These are phyloP conservation scores for Buteo buteo DNA, from an alignment of 2,113 vertebrate species.

Conservation along the genomic window DNA sequence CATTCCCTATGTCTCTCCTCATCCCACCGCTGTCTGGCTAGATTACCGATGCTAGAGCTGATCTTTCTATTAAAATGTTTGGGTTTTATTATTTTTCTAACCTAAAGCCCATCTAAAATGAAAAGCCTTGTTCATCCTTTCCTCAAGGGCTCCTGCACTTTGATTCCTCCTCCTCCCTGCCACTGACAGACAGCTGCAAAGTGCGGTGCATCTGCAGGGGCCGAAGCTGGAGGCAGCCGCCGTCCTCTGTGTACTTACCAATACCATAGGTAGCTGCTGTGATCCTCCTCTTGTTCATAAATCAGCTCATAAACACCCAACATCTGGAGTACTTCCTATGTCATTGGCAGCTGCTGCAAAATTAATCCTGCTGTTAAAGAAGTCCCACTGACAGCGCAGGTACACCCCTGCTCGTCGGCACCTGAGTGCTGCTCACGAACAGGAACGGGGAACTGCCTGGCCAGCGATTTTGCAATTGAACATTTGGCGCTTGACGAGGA, in stretches of 20 bases:
- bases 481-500: neutral
- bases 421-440: neutral
- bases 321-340: conserved; percentile 1
- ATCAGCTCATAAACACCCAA: neutral
- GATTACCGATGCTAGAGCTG: conserved; percentile 45
- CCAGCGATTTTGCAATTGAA: accelerated
- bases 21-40: conserved; percentile 59
- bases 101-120: conserved; percentile 46
- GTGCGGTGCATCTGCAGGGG: neutral
- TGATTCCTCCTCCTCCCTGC: neutral
- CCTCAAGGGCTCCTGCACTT: conserved; percentile 13
- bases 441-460: neutral
- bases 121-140: conserved; percentile 43
- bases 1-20: conserved; percentile 16
- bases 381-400: neutral
- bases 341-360: neutral
- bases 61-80: conserved; percentile 66
- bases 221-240: neutral
- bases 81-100: conserved; percentile 55
- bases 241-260: neutral
- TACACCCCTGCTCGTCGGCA: neutral
- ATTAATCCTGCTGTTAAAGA: neutral
- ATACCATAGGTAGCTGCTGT: neutral
- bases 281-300: neutral
- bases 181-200: neutral